Conservation (phyloP, 2,888 invertebrate species). For the Agrochola lota region DNA sequence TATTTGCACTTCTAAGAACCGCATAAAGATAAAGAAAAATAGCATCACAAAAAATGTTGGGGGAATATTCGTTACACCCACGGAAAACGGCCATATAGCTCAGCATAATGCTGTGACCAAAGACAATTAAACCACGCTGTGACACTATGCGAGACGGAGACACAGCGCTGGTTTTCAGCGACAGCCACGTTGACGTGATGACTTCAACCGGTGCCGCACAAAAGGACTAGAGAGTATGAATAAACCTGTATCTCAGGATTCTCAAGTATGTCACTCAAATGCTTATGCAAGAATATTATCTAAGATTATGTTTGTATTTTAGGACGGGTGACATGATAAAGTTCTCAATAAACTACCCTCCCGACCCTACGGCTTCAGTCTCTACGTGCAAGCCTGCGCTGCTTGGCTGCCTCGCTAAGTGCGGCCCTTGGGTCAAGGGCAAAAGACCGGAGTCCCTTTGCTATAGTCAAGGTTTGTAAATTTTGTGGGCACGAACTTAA, state of each 20-base stretch:
- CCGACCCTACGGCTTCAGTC: conserved; percentile 89
- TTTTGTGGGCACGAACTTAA: background rate
- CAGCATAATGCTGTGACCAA: background rate
- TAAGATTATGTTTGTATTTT: background rate
- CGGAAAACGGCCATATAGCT: background rate
- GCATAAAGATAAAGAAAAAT: background rate
- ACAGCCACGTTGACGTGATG: no score
- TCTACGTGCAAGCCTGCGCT: conserved; percentile 90
- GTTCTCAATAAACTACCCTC: conserved; percentile 88
- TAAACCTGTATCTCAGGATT: no score
- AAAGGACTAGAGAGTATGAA: background rate
- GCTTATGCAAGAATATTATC: background rate
- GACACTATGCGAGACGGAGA: background rate
- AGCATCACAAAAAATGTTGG: no score
- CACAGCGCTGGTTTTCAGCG: background rate
- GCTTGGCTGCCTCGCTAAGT: conserved; percentile 92
- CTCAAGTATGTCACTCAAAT: background rate
- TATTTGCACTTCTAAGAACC: no score
- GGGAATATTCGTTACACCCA: no score
- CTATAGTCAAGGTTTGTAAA: conserved; percentile 89
- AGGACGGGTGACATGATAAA: conserved; percentile 90
- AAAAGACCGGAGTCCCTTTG: conserved; percentile 90
- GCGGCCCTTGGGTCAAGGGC: conserved; percentile 89
- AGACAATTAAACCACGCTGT: no score
- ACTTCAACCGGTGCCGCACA: background rate